Percentiles rank a stretch among this genome's conserved stretches.
Evolutionary conservation across 53 echinoderm and acorn worm species (phyloP).

Genomic region (Henricia sp.): DNA sequence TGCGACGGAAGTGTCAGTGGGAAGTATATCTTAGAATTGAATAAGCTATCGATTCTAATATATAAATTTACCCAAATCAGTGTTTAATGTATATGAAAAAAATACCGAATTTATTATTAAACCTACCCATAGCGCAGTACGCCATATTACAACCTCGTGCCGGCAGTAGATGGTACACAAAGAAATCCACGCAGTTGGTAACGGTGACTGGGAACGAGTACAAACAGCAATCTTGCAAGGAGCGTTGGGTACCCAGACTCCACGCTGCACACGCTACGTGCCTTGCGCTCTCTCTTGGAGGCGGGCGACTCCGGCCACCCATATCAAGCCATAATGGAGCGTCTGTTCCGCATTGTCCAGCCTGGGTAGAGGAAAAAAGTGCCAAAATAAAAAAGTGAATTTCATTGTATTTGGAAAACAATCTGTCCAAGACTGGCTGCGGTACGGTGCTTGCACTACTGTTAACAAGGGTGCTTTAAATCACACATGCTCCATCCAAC

Average conservation of each 20-base stretch:
- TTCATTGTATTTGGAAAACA: too few relatives aligned
- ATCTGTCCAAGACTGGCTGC: too few relatives aligned
- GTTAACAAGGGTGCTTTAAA: too few relatives aligned
- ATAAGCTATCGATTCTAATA: too few relatives aligned
- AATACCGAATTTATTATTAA: too few relatives aligned
- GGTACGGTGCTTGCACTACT: too few relatives aligned
- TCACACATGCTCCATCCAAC: too few relatives aligned
- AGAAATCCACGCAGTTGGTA: conserved; percentile 95
- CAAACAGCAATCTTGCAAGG: conserved; percentile 77
- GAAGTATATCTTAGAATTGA: too few relatives aligned
- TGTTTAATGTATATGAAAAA: too few relatives aligned
- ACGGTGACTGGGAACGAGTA: conserved; percentile 88
- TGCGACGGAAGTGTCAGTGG: too few relatives aligned
- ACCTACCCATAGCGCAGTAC: conserved; percentile 86
- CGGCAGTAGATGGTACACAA: conserved; percentile 88
- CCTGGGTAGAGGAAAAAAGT: conserved; percentile 37
- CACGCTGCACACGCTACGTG: conserved; percentile 79
- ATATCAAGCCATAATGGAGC: conserved; percentile 96
- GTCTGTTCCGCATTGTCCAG: conserved; percentile 90
- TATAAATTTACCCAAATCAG: too few relatives aligned
- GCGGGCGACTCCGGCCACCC: conserved; percentile 76
- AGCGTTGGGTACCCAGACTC: conserved; percentile 59
- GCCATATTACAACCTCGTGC: conserved; percentile 93
- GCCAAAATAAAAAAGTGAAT: too few relatives aligned
- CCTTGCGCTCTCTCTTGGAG: conserved; percentile 78